Evolutionary conservation across 2,888 invertebrate genomes (phyloP).

Genomic region (Ectemnius continuus): DNA sequence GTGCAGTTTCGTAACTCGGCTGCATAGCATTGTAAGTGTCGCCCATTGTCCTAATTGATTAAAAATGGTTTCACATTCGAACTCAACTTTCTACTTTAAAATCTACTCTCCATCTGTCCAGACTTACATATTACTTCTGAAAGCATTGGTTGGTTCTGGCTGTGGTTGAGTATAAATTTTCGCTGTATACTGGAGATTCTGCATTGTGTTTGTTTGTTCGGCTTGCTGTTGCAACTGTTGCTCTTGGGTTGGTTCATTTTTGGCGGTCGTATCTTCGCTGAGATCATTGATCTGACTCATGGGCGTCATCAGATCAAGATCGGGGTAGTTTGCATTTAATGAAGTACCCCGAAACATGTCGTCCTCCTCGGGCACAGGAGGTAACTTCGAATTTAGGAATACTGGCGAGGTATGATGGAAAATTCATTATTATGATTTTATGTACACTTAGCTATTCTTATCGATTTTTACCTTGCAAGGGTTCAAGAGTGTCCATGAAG

Average conservation of each 20-base stretch:
- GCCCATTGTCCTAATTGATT: constrained; percentile 51
- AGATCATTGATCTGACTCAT: constrained; percentile 69
- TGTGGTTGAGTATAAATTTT: constrained; percentile 74
- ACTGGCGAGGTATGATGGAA: constrained; percentile 73
- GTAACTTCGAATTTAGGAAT: constrained; percentile 80
- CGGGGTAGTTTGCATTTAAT: constrained; percentile 69
- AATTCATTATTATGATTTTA: no score
- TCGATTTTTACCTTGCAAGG: constrained; percentile 84
- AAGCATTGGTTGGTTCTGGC: constrained; percentile 61
- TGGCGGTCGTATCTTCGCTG: constrained; percentile 51
- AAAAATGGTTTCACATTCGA: background rate
- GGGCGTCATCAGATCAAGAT: constrained; percentile 73
- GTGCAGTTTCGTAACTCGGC: constrained; percentile 58
- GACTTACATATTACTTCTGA: constrained; percentile 71
- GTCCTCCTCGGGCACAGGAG: constrained; percentile 82
- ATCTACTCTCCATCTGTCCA: background rate
- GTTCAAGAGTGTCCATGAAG: constrained; percentile 94
- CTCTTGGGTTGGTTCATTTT: constrained; percentile 50
- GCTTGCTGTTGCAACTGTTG: constrained; percentile 64
- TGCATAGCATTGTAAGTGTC: constrained; percentile 62
- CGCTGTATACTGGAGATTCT: constrained; percentile 74
- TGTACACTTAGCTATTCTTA: no score
- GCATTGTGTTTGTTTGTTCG: constrained; percentile 66
- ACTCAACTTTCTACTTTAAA: background rate
- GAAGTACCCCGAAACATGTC: constrained; percentile 71